Conservation (phyloP, 2,797 vertebrate genomes). For the Choloepus didactylus region DNA sequence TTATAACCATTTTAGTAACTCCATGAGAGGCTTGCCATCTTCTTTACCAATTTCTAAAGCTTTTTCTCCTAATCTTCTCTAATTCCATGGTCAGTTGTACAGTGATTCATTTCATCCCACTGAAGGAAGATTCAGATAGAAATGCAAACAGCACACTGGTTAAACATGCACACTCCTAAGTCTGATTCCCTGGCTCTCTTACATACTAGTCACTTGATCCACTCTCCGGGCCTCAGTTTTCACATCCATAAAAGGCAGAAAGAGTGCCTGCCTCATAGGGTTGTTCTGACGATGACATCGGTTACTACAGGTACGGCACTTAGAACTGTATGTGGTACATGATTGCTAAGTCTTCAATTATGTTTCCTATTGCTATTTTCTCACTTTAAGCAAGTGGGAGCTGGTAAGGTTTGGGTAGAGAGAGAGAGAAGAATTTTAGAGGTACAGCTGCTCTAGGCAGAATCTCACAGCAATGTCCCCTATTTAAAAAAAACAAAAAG, state of each 20-base stretch:
- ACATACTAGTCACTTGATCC: neutral
- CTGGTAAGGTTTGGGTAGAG: too few relatives aligned
- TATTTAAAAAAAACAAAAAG: slow-evolving; percentile 24
- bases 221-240: neutral
- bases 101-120: slow-evolving; percentile 2
- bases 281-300: neutral
- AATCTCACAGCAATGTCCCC: neutral
- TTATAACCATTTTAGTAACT: neutral
- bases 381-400: neutral
- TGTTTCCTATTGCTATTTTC: neutral
- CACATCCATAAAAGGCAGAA: neutral
- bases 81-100: neutral
- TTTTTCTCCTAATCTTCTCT: slow-evolving; percentile 35
- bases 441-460: neutral
- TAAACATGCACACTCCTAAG: neutral
- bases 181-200: neutral
- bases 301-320: neutral
- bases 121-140: neutral
- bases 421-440: neutral
- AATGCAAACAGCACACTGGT: neutral
- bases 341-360: neutral
- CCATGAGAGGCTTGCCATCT: neutral
- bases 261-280: neutral
- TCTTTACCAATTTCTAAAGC: neutral
- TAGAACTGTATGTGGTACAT: neutral